Conservation (phyloP, 2,113 vertebrate species). For the Pseudolaguvia tuberculata region DNA sequence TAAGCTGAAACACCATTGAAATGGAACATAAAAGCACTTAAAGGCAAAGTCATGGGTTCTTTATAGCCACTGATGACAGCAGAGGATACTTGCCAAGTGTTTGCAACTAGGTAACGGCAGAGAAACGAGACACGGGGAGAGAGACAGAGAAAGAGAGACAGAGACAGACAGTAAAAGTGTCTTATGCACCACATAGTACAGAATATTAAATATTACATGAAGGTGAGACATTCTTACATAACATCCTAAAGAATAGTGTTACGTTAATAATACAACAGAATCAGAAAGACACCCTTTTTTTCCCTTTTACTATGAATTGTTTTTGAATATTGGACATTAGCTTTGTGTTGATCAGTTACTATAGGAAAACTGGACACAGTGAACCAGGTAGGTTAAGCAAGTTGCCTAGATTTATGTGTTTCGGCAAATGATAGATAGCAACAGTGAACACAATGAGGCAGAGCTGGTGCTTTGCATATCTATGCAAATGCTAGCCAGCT, state of each 20-base stretch:
- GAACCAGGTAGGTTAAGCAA: conserved; percentile 32
- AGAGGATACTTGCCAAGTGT: conserved; percentile 24
- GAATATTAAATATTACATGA: neutral
- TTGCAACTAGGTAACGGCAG: conserved; percentile 18
- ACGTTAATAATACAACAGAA: neutral
- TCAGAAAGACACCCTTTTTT: neutral
- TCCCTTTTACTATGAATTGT: neutral
- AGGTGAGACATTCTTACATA: conserved; percentile 5
- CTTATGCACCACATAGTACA: neutral
- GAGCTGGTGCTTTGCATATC: conserved; percentile 64
- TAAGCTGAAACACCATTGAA: conserved; percentile 37
- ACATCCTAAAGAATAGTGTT: neutral
- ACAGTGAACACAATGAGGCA: conserved; percentile 49
- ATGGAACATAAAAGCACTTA: conserved; percentile 37
- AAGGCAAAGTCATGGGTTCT: conserved; percentile 34
- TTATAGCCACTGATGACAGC: conserved; percentile 27
- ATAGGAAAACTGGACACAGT: conserved; percentile 32
- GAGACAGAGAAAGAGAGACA: neutral
- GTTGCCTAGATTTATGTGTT: conserved; percentile 30
- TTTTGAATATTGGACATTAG: conserved; percentile 39
- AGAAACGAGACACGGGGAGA: conserved; percentile 19
- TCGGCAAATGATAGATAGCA: conserved; percentile 52
- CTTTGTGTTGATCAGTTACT: neutral
- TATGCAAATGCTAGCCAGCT: conserved; percentile 64
- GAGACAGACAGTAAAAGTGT: neutral